Evolutionary conservation across 2,888 invertebrate genomes (phyloP).

Genomic region (Philereme transversata): DNA sequence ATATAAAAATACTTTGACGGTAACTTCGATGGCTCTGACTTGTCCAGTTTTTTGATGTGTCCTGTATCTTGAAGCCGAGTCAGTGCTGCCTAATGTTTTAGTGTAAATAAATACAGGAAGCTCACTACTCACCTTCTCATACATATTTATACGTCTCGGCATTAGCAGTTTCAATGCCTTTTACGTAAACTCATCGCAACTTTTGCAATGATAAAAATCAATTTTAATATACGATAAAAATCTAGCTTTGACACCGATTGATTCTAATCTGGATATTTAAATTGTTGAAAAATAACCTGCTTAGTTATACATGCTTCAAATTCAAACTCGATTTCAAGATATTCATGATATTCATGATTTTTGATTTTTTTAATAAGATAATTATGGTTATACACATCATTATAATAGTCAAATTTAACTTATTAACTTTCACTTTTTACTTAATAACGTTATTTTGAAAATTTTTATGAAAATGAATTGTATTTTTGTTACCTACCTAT

Average conservation of each 20-base stretch:
- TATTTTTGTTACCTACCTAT: no score
- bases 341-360: slow-evolving; percentile 13
- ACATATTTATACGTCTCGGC: slow-evolving; percentile 73
- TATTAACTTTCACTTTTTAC: no score
- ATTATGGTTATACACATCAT: slow-evolving; percentile 1
- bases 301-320: slow-evolving; percentile 26
- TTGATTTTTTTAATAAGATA: no score
- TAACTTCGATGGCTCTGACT: no score
- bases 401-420: no score
- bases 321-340: slow-evolving; percentile 12
- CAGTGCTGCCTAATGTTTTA: no score
- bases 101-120: slow-evolving; percentile 31
- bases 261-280: slow-evolving; percentile 7
- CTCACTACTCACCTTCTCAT: slow-evolving; percentile 69
- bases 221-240: neutral
- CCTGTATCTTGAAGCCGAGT: no score
- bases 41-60: no score
- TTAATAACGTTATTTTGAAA: no score
- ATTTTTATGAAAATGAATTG: no score
- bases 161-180: slow-evolving; percentile 22
- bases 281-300: slow-evolving; percentile 3
- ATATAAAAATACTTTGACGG: no score
- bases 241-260: slow-evolving; percentile 17
- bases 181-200: slow-evolving; percentile 6
- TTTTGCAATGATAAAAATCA: slow-evolving; percentile 2